A percentile compares a stretch with the other conserved stretches of the same genome.
Evolutionary conservation across 2,113 vertebrate species (phyloP).

Genomic region (Porphyrio hochstetteri): DNA sequence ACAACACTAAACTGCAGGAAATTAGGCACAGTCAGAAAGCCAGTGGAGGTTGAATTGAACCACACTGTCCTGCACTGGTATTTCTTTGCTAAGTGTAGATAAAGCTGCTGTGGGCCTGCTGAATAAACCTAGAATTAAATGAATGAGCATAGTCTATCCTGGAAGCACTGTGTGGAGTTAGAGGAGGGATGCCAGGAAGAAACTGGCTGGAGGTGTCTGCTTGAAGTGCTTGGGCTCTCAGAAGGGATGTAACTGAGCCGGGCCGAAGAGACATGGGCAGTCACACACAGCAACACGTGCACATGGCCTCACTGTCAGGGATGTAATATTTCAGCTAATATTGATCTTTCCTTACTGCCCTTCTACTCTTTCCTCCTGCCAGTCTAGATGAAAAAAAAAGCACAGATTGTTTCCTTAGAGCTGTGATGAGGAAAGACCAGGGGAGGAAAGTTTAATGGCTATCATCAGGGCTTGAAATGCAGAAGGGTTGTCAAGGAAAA

Average conservation of each 20-base stretch:
- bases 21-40: neutral
- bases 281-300: neutral
- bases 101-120: neutral
- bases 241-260: neutral
- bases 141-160: neutral
- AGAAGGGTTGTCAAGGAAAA: neutral
- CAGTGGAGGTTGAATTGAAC: neutral
- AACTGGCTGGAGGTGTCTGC: neutral
- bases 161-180: neutral
- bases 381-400: neutral
- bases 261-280: rapidly evolving
- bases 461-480: neutral
- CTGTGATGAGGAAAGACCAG: neutral
- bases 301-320: neutral
- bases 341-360: neutral
- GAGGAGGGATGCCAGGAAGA: neutral
- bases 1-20: neutral
- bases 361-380: neutral
- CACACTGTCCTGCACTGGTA: neutral
- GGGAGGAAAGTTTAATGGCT: neutral
- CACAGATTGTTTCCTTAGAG: neutral
- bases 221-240: neutral
- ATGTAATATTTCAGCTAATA: neutral
- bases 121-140: neutral
- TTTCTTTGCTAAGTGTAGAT: neutral